Conservation (phyloP, 2,888 invertebrate species). For the Calliopum simillimum region DNA sequence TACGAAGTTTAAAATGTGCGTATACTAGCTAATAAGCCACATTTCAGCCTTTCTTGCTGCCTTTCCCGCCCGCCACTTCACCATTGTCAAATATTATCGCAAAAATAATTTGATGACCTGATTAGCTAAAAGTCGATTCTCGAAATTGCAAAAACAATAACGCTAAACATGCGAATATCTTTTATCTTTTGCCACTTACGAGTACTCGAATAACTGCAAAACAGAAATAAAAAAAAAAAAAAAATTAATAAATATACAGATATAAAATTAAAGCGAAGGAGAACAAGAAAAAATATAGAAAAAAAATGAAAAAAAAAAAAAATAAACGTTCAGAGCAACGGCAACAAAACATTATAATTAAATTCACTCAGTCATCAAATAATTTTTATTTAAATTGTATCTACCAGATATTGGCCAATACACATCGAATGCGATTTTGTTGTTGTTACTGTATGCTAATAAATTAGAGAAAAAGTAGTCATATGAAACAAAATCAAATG, state of each 20-base stretch:
- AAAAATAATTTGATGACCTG: constrained; percentile 16
- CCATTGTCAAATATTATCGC: too few relatives aligned
- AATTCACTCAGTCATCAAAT: constrained; percentile 32
- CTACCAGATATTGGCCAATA: not conserved
- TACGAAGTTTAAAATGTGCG: too few relatives aligned
- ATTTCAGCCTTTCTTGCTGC: too few relatives aligned
- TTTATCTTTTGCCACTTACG: constrained; percentile 18
- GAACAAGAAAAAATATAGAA: not conserved
- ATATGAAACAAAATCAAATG: constrained; percentile 6
- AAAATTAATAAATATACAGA: not conserved
- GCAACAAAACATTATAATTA: constrained; percentile 10
- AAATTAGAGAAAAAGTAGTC: not conserved
- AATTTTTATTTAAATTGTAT: constrained; percentile 22
- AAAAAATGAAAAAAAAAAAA: constrained; percentile 14
- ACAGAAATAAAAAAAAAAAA: constrained; percentile 16
- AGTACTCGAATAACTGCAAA: constrained; percentile 10
- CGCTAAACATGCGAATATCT: constrained; percentile 11
- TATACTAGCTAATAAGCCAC: too few relatives aligned
- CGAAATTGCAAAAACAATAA: not conserved
- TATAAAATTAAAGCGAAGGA: constrained; percentile 1
- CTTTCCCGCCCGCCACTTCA: too few relatives aligned
- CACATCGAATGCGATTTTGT: not conserved
- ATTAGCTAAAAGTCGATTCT: constrained; percentile 6
- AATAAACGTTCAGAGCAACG: constrained; percentile 5
- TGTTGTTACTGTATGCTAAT: constrained; percentile 31